Conservation (phyloP, 2,113 vertebrate species). For the Antigone vipio region DNA sequence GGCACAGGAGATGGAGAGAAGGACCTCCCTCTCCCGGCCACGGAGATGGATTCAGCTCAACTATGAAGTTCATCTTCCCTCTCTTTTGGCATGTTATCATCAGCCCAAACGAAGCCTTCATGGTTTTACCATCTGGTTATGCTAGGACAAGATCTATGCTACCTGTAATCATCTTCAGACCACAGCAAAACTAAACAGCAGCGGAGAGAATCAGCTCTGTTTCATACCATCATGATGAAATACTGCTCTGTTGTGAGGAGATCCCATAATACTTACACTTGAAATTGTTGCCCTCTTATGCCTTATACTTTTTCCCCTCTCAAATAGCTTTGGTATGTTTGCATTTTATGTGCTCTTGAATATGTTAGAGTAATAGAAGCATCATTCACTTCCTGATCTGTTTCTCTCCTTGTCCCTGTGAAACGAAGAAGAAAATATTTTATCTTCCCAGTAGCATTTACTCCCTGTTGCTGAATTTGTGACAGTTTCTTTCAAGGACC, state of each 20-base stretch:
- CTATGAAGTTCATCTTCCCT: neutral
- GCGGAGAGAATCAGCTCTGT: neutral
- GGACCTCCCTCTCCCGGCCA: neutral
- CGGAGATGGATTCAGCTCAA: neutral
- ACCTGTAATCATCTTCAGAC: neutral
- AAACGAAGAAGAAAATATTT: neutral
- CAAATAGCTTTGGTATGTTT: neutral
- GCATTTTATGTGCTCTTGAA: neutral
- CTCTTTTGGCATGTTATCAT: neutral
- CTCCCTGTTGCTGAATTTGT: neutral
- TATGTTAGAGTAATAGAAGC: neutral
- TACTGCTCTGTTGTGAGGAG: neutral
- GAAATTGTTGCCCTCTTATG: neutral
- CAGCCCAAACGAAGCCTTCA: neutral
- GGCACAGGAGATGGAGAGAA: neutral
- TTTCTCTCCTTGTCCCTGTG: neutral
- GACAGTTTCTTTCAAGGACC: neutral
- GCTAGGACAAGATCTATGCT: neutral
- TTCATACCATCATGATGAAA: neutral
- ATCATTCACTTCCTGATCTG: neutral
- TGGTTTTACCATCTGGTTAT: neutral
- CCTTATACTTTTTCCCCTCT: neutral
- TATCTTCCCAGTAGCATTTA: neutral
- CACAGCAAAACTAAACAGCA: neutral
- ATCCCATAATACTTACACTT: neutral